Percentiles rank a stretch among this genome's conserved stretches.
Evolutionary conservation across 2,888 invertebrate species (phyloP).

Genomic region (Pterobdella sp.): DNA sequence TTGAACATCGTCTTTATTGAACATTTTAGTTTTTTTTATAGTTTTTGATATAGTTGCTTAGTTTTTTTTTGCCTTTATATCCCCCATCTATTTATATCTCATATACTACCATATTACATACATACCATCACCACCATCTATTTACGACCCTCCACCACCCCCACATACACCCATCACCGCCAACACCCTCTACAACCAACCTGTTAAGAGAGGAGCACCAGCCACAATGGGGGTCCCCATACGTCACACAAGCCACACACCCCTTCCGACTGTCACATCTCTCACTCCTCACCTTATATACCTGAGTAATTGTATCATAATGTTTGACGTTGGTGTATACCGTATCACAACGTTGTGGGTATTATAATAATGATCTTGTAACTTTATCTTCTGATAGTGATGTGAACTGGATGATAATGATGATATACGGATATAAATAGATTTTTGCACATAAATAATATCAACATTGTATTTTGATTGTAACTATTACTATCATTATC

Average conservation of each 20-base stretch:
- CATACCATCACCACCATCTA: neutral
- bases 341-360: too few relatives aligned
- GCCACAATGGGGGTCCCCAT: slow-evolving; percentile 48
- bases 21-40: neutral
- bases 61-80: neutral
- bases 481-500: too few relatives aligned
- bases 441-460: too few relatives aligned
- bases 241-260: slow-evolving; percentile 44
- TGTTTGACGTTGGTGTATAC: neutral
- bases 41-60: neutral
- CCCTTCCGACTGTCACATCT: slow-evolving; percentile 44
- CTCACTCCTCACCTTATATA: slow-evolving; percentile 44
- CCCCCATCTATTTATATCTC: neutral
- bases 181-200: slow-evolving; percentile 36
- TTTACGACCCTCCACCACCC: neutral
- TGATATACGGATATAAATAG: too few relatives aligned
- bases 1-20: too few relatives aligned
- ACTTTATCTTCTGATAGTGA: neutral
- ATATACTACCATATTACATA: neutral
- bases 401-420: neutral
- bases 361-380: neutral
- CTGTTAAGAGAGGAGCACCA: slow-evolving; percentile 49
- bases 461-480: too few relatives aligned
- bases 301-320: slow-evolving; percentile 38
- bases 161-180: neutral